phyloP scores from a whole-genome alignment of 1,140 invertebrate species.

The Eumeta japonica region DNA sequence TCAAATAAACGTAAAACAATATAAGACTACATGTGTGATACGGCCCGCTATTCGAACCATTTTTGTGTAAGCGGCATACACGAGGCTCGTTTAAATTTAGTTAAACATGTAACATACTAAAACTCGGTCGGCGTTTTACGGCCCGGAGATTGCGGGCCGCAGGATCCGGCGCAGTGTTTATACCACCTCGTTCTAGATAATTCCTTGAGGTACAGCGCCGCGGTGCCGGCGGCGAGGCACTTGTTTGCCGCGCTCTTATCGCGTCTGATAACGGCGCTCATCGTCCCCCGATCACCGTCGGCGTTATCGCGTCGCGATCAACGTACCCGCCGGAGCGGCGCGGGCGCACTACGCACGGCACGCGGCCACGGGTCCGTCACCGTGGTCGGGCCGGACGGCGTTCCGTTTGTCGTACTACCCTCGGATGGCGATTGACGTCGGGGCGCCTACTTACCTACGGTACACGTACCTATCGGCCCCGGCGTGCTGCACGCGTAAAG shows the following conservation, averaged over 20 bases:
- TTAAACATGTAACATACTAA: not conserved
- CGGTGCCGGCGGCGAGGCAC: slow-evolving; percentile 16
- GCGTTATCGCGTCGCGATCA: slow-evolving; percentile 39
- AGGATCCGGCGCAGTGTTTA: no score
- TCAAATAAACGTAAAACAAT: no score
- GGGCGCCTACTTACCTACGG: not conserved
- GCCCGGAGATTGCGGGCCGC: not conserved
- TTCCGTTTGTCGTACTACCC: slow-evolving; percentile 27
- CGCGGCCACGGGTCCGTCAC: no score
- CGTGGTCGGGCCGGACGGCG: slow-evolving; percentile 33
- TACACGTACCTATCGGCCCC: not conserved
- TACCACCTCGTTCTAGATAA: not conserved
- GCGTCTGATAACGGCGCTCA: slow-evolving; percentile 44
- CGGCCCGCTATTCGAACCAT: no score
- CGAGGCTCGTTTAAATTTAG: no score
- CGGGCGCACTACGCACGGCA: no score
- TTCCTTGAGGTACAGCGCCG: not conserved
- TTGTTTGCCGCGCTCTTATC: slow-evolving; percentile 24
- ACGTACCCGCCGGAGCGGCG: slow-evolving; percentile 11
- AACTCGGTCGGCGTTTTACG: not conserved
- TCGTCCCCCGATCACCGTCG: slow-evolving; percentile 44
- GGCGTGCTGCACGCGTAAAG: no score
- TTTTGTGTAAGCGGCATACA: no score
- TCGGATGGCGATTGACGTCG: not conserved
- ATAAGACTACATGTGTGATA: no score